phyloP scores from a whole-genome alignment of 1,140 invertebrate species.

The Coelopa frigida region DNA sequence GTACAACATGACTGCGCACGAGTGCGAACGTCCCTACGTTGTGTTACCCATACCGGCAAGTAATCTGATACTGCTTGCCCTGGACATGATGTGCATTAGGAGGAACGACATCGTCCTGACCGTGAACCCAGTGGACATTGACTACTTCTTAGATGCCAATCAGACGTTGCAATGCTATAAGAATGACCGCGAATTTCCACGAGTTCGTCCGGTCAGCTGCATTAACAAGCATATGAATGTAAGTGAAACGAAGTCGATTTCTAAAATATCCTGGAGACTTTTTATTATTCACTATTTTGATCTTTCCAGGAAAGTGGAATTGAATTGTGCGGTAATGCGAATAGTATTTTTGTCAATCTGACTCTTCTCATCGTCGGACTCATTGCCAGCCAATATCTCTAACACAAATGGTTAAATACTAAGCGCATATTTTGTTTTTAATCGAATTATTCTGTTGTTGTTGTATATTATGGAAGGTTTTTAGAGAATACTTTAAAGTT shows the following conservation, averaged over 20 bases:
- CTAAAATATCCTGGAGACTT: not conserved
- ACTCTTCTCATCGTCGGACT: slow-evolving; percentile 7
- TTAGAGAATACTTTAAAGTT: no score
- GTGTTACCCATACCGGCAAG: slow-evolving; percentile 73
- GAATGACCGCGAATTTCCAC: slow-evolving; percentile 50
- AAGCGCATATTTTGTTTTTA: slow-evolving; percentile 2
- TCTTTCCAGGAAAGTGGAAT: slow-evolving; percentile 48
- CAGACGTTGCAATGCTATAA: slow-evolving; percentile 58
- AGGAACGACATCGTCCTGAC: slow-evolving; percentile 42
- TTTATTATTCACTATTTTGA: slow-evolving; percentile 9
- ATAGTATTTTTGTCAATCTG: slow-evolving; percentile 11
- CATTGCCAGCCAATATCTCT: slow-evolving; percentile 6
- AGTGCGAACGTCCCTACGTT: slow-evolving; percentile 64
- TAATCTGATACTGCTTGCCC: slow-evolving; percentile 76
- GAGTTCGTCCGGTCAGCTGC: slow-evolving; percentile 58
- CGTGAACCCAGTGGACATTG: slow-evolving; percentile 55
- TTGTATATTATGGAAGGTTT: no score
- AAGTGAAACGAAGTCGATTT: slow-evolving; percentile 30
- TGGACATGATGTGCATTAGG: slow-evolving; percentile 60
- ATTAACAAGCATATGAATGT: slow-evolving; percentile 64
- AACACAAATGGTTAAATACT: not conserved
- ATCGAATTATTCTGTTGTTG: no score
- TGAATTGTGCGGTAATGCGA: slow-evolving; percentile 46
- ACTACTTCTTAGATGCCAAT: slow-evolving; percentile 48
- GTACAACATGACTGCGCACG: slow-evolving; percentile 39